Base-by-base conservation (phyloP, 2,113 vertebrate genomes). In the Paradisaea rubra region DNA sequence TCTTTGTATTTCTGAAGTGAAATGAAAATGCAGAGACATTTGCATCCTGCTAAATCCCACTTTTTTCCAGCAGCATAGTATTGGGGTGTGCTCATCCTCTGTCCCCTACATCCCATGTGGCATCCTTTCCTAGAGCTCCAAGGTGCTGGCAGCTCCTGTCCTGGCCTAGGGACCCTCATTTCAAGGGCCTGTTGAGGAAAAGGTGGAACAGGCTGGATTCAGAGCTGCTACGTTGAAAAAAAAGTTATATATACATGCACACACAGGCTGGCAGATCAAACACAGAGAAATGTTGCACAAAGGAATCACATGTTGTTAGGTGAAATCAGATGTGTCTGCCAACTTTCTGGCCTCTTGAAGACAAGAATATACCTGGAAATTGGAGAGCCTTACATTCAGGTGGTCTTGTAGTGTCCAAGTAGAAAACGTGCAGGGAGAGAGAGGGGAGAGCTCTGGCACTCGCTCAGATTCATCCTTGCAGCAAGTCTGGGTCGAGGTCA, bases 201-300 rank as follows among this genome's bases (percentile, higher is more conserved):
- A 24, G 35, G 15, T 92, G 54, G 10, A 61, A 76, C 39, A 42
- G 74, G 25, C 39, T 82, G 49, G 31, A 41, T 78, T 83, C 59
- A 64, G 57, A 74, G 33, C 47, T 83, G 42, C 54, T 86, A 13
- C 49, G 5, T 13, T 54, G 39, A 15, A 45, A 35, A 54, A 45
- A 28, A 15, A 15, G 13, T 13, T 7, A 7, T 0, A 39, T 2
- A 15, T 5, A 14, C 1, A 3, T 6, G 8, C 18, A 44, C 19
- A 65, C 4, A n/a, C 2, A 66, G 17, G 17, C 72, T 78, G 64
- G 9, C 33, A 84, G 69, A 59, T 63, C 35, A 78, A 56, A 44
- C 14, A 16, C 7, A 27, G 52, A 41, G 45, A 74, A 64, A 52
- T n/a, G 37, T n/a, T 79, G 10, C 52, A 54, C 8, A 56, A 22